Evolutionary conservation across 2,113 vertebrate species (phyloP).

Genomic region (Antigone vipio): DNA sequence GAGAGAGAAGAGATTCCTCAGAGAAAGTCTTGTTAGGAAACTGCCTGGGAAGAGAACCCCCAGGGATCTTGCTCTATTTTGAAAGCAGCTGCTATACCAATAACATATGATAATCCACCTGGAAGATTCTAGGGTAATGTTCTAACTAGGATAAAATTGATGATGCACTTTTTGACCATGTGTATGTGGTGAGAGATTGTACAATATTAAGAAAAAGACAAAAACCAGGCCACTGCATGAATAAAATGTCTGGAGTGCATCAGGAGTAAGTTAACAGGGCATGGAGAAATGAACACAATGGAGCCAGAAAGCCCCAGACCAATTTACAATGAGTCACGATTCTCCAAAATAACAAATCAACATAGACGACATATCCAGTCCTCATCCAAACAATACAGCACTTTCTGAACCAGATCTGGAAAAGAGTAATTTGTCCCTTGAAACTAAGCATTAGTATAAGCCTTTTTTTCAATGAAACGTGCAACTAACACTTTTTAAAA

Average conservation of each 20-base stretch:
- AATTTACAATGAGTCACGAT: neutral
- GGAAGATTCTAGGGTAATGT: neutral
- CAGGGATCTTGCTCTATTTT: neutral
- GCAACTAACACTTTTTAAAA: neutral
- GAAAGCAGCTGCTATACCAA: neutral
- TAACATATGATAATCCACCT: neutral
- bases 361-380: neutral
- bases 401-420: neutral
- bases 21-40: neutral
- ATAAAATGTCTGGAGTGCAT: neutral
- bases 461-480: neutral
- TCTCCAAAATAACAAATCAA: neutral
- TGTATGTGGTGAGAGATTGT: neutral
- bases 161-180: neutral
- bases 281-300: neutral
- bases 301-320: neutral
- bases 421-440: neutral
- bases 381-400: neutral
- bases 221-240: neutral
- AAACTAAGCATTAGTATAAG: neutral
- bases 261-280: neutral
- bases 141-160: conserved; percentile 29
- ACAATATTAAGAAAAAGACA: neutral
- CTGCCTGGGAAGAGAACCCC: neutral
- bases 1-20: neutral